Evolutionary conservation across 2,113 vertebrate genomes (phyloP).

Genomic region (Oceanodroma tethys): DNA sequence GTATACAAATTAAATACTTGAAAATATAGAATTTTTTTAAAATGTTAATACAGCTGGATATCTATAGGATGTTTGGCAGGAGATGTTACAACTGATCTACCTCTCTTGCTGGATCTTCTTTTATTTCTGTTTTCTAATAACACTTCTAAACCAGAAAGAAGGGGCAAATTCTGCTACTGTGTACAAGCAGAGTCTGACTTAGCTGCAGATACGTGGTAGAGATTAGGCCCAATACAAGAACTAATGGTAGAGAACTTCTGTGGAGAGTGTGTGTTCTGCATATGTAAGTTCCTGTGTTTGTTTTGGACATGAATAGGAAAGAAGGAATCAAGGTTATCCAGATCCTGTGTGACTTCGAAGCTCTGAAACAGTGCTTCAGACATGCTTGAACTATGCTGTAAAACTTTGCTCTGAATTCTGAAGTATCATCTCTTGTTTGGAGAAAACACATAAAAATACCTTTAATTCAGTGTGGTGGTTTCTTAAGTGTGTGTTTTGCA

Average conservation of each 20-base stretch:
- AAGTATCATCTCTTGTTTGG: not conserved
- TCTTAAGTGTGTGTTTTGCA: not conserved
- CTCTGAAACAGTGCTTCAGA: not conserved
- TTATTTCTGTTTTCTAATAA: not conserved
- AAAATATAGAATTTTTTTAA: not conserved
- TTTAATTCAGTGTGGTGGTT: not conserved
- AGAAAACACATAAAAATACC: not conserved
- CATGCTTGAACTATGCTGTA: not conserved
- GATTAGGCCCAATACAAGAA: not conserved
- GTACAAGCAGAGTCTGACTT: not conserved
- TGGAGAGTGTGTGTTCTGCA: not conserved
- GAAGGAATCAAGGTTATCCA: not conserved
- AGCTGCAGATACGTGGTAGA: not conserved
- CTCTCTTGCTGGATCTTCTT: not conserved
- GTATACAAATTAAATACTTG: not conserved
- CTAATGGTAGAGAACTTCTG: not conserved
- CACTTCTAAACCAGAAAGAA: not conserved
- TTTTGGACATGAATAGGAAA: not conserved
- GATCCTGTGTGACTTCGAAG: not conserved
- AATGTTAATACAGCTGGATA: not conserved
- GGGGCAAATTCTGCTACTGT: not conserved
- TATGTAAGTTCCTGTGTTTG: conserved; percentile 22
- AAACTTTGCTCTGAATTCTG: not conserved
- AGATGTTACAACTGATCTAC: not conserved
- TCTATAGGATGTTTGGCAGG: not conserved